A percentile compares a stretch with the other conserved stretches of the same genome.
Conservation (phyloP, 2,888 invertebrate genomes). For the Fragum fragum region DNA sequence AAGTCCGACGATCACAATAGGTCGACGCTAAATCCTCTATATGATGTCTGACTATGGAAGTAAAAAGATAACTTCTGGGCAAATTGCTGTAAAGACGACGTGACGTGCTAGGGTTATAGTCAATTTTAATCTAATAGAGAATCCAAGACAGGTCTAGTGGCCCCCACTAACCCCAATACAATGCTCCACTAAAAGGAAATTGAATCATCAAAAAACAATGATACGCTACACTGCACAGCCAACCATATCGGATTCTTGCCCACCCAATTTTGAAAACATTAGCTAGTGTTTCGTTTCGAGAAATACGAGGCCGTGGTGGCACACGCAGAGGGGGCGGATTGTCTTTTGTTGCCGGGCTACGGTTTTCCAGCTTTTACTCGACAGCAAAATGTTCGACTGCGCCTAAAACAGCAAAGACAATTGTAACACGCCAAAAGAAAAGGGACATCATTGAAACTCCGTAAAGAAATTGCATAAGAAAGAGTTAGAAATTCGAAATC, state of each 20-base stretch:
- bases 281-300: conserved; percentile 35
- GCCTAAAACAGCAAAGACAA: too few species aligned
- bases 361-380: too few species aligned
- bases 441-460: too few species aligned
- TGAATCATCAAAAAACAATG: conserved; percentile 47
- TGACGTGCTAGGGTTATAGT: neutral
- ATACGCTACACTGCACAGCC: conserved; percentile 41
- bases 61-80: neutral
- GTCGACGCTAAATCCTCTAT: too few species aligned
- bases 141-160: neutral
- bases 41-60: neutral
- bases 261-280: conserved; percentile 68
- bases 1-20: too few species aligned
- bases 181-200: conserved; percentile 43
- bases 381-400: too few species aligned
- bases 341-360: too few species aligned
- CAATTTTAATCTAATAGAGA: conserved; percentile 32
- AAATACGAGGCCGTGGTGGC: neutral
- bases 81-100: neutral
- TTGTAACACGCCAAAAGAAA: too few species aligned
- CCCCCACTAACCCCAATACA: conserved; percentile 1
- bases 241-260: conserved; percentile 56
- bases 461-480: too few species aligned
- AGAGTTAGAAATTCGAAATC: too few species aligned
- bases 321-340: neutral